Conservation (phyloP, 1,140 invertebrate species). For the Phymorhynchus buccinoides region DNA sequence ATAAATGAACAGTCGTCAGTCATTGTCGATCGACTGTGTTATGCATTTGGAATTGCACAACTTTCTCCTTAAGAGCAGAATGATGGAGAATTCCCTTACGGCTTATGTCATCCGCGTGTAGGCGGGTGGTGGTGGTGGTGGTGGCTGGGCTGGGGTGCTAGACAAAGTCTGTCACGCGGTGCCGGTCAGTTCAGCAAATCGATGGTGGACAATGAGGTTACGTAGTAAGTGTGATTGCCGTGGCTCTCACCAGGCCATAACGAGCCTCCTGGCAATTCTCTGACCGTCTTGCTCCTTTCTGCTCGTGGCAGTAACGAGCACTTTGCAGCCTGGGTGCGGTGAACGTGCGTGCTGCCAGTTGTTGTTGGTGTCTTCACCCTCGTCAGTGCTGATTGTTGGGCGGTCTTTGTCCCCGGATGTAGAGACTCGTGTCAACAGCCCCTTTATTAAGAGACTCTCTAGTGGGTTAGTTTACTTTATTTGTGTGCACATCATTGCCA, state of each 20-base stretch:
- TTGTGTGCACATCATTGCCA: too few species aligned
- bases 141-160: too few species aligned
- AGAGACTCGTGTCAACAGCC: too few species aligned
- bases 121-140: too few species aligned
- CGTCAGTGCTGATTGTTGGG: neutral
- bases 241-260: neutral
- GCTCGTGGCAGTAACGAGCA: neutral
- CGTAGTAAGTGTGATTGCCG: neutral
- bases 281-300: neutral
- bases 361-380: too few species aligned
- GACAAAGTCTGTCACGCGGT: neutral
- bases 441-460: too few species aligned
- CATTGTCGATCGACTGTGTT: neutral
- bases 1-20: too few species aligned
- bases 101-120: neutral
- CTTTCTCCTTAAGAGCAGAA: neutral
- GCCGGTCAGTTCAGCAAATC: neutral
- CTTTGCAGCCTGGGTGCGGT: neutral
- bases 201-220: neutral
- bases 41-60: neutral
- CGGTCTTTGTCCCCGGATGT: too few species aligned
- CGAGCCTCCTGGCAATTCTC: neutral
- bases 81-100: neutral
- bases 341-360: neutral
- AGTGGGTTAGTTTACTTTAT: too few species aligned